Evolutionary conservation across 2,888 invertebrate genomes (phyloP), one percentile per base, ranked within the genome.

Genomic region (Thereva unica): DNA sequence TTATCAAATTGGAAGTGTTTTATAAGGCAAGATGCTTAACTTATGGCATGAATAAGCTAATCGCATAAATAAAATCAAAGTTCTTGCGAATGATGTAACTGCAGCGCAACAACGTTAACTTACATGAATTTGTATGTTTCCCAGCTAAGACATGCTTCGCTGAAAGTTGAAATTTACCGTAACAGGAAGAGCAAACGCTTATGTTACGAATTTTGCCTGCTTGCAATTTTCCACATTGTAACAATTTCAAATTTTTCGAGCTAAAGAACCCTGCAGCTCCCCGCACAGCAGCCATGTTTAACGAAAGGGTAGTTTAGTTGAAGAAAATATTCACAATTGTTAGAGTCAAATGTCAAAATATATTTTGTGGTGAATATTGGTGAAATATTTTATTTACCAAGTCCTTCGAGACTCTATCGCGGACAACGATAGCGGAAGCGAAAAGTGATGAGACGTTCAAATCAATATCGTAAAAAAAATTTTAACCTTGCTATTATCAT

Each of bases 211-310:
- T 71, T 54, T 68, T 69, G 6, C 73, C 40, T 53, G 69, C 45
- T 70, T 72, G 72, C n/a, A 74, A 68, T 35, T 71, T 72, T 63
- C 71, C 71, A 44, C 70, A 71, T 64, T 72, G 69, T 52, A 75
- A 65, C 71, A 74, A 69, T 69, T 72, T 71, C 10, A 73, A 70
- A 70, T 72, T 74, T 72, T 71, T 72, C 2, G 72, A 69, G 70
- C 64, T 70, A 34, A 72, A 61, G 53, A 74, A 68, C 68, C 70
- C 66, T 50, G 69, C 71, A 66, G 73, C 61, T 64, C 71, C 68
- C 66, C 73, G 70, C 69, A 67, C 70, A 45, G 71, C 71, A 67
- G 73, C 74, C 74, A 74, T 74, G 70, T 72, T 72, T 41, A 12
- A 9, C 34, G 50, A 44, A 59, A 45, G 8, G 64, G 59, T n/a